Percentiles rank a stretch among this genome's conserved stretches.
phyloP scores from a whole-genome alignment of 2,113 vertebrate genomes.

The Cynocephalus volans region DNA sequence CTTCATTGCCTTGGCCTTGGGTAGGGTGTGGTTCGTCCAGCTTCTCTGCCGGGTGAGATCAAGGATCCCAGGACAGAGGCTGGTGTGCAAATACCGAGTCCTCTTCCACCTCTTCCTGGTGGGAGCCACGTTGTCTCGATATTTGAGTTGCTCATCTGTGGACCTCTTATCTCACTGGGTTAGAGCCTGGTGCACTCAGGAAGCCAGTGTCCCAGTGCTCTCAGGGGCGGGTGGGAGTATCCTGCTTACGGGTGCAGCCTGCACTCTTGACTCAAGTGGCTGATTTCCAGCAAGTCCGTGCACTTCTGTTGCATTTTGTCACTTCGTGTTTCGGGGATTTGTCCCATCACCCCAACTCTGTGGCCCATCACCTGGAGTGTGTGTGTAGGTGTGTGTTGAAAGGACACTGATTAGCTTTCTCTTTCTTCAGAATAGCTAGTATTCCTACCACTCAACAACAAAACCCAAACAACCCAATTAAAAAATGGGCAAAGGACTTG shows the following conservation, averaged over 20 bases:
- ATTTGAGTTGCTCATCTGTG: slow-evolving; percentile 41
- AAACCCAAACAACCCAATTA: neutral
- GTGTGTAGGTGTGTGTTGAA: neutral
- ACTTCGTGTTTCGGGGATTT: neutral
- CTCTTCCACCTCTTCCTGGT: neutral
- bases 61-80: neutral
- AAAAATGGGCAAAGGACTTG: neutral
- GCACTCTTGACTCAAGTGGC: neutral
- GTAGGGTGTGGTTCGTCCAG: neutral
- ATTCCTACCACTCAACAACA: neutral
- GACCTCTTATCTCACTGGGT: neutral
- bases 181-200: neutral
- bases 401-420: neutral
- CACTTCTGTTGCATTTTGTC: neutral
- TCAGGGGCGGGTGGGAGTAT: neutral
- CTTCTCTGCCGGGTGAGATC: neutral
- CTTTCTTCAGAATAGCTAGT: neutral
- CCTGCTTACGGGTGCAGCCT: neutral
- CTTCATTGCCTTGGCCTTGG: neutral
- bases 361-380: neutral
- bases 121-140: neutral
- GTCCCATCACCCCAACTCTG: neutral
- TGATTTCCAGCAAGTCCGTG: neutral
- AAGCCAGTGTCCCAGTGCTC: neutral
- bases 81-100: neutral